A percentile compares a stretch with the other conserved stretches of the same genome.
Conservation (phyloP, 2,888 invertebrate genomes). For the Dioctria rufipes region DNA sequence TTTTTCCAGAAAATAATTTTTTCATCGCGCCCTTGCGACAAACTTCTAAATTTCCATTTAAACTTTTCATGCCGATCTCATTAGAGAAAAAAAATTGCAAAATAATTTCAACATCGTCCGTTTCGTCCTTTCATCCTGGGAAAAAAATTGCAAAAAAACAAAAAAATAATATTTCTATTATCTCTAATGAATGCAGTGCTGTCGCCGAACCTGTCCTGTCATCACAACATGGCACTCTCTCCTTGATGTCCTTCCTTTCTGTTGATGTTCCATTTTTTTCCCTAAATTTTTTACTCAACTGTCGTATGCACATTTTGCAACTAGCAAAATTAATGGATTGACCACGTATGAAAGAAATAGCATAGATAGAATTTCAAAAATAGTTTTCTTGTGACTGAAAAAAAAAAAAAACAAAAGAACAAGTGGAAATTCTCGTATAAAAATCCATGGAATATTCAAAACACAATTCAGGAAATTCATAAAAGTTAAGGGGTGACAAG, state of each 20-base stretch:
- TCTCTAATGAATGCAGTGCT: too few species aligned
- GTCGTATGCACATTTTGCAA: conserved; percentile 12
- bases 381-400: neutral
- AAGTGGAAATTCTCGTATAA: neutral
- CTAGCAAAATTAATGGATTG: conserved; percentile 20
- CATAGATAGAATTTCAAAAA: neutral
- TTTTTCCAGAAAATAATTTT: too few species aligned
- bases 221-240: conserved; percentile 27
- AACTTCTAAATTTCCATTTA: too few species aligned
- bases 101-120: too few species aligned
- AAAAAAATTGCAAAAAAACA: too few species aligned
- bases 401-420: neutral
- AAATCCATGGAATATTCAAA: neutral
- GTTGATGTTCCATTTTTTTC: too few species aligned
- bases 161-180: too few species aligned
- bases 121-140: too few species aligned
- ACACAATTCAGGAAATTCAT: conserved; percentile 14
- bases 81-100: too few species aligned
- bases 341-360: conserved; percentile 1
- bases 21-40: too few species aligned
- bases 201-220: neutral
- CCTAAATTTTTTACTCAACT: neutral
- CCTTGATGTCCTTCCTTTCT: too few species aligned
- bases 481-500: neutral
- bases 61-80: too few species aligned